phyloP scores from a whole-genome alignment of 1,140 invertebrate genomes.

The Drosophila setifemur region DNA sequence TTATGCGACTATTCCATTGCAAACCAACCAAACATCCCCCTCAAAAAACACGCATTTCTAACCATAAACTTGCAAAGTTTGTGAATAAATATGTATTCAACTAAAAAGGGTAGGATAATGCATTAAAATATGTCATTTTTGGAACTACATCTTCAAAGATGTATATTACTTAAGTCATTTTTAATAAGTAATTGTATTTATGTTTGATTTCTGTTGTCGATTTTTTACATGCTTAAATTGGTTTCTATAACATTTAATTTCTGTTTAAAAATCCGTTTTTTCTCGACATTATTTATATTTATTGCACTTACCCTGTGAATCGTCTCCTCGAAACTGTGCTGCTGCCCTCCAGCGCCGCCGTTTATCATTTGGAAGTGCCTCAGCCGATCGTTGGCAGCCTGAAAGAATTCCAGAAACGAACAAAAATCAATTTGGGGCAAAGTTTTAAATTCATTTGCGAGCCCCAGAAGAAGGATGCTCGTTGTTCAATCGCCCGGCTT shows the following conservation, averaged over 20 bases:
- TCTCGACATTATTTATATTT: constrained; percentile 22
- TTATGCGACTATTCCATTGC: constrained; percentile 51
- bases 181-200: neutral
- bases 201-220: neutral
- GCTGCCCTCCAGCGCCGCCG: constrained; percentile 85
- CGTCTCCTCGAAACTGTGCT: constrained; percentile 92
- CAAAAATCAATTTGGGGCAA: constrained; percentile 58
- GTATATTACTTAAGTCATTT: neutral
- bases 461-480: neutral
- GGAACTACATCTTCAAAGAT: too few species aligned
- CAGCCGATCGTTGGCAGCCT: constrained; percentile 86
- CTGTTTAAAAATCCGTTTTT: neutral
- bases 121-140: too few species aligned
- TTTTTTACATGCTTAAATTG: too few species aligned
- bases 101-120: neutral
- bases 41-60: neutral
- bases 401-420: constrained; percentile 22
- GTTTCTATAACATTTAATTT: neutral
- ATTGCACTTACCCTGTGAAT: constrained; percentile 89
- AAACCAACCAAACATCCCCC: constrained; percentile 11
- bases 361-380: constrained; percentile 90
- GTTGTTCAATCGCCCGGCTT: constrained; percentile 30
- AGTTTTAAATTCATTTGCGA: constrained; percentile 54
- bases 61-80: neutral
- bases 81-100: neutral